These are phyloP conservation scores for Eubasilissa splendida DNA, from an alignment of 2,888 invertebrate species.

Conservation along the genomic window DNA sequence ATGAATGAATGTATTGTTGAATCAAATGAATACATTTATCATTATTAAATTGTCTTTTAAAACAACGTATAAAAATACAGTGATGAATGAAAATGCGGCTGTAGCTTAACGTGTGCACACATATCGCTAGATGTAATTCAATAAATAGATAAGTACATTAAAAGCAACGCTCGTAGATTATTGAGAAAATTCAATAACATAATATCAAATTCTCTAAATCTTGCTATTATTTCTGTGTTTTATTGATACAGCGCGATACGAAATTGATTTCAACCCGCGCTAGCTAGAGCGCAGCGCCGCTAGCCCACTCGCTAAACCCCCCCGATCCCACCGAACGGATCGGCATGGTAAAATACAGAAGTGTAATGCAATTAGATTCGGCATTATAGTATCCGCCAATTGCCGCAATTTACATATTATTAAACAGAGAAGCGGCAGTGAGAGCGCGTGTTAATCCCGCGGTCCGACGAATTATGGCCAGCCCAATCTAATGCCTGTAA, in stretches of 20 bases:
- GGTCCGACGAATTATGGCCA: constrained; percentile 49
- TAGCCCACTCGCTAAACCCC: neutral
- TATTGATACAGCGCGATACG: neutral
- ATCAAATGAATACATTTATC: too few relatives aligned
- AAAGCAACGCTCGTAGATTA: too few relatives aligned
- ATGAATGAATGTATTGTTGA: too few relatives aligned
- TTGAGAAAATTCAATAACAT: neutral
- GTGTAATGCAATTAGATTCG: constrained; percentile 58
- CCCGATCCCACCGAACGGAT: neutral
- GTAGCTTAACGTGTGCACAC: too few relatives aligned
- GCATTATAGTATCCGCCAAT: constrained; percentile 57
- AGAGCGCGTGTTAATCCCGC: constrained; percentile 53
- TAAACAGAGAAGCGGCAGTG: constrained; percentile 52
- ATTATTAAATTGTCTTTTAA: too few relatives aligned
- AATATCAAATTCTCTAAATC: constrained; percentile 3
- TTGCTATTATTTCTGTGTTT: neutral
- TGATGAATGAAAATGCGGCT: too few relatives aligned
- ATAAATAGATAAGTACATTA: too few relatives aligned
- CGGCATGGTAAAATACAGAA: constrained; percentile 51
- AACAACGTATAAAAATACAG: too few relatives aligned
- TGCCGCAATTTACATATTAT: constrained; percentile 58
- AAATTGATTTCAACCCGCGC: constrained; percentile 10
- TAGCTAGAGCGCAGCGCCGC: neutral
- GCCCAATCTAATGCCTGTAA: constrained; percentile 35
- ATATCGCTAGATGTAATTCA: too few relatives aligned